These are phyloP conservation scores for Tinea trinotella DNA, from an alignment of 2,888 invertebrate genomes.

Conservation along the genomic window DNA sequence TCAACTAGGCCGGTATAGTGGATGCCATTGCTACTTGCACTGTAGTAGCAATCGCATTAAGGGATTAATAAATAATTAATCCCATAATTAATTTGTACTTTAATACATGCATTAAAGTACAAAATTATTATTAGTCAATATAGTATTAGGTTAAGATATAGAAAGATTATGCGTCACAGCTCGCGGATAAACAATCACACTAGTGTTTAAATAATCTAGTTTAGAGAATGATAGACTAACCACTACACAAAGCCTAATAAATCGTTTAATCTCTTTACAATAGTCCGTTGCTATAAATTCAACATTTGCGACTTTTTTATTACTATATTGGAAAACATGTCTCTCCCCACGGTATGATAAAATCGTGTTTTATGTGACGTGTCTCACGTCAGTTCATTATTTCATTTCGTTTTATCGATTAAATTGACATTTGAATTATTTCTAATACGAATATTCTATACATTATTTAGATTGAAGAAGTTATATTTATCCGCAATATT, in stretches of 20 bases:
- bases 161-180: too few relatives aligned
- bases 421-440: not conserved
- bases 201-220: too few relatives aligned
- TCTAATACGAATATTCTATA: not conserved
- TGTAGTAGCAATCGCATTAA: too few relatives aligned
- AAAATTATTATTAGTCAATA: too few relatives aligned
- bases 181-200: too few relatives aligned
- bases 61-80: too few relatives aligned
- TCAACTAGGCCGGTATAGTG: too few relatives aligned
- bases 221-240: constrained; percentile 25
- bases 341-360: constrained; percentile 66
- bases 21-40: too few relatives aligned
- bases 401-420: constrained; percentile 56
- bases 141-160: too few relatives aligned
- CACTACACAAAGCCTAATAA: constrained; percentile 42
- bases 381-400: constrained; percentile 60
- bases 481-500: not conserved
- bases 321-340: constrained; percentile 68
- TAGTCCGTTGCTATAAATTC: constrained; percentile 69
- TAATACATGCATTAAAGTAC: too few relatives aligned
- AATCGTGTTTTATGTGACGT: constrained; percentile 67
- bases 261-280: constrained; percentile 72
- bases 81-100: too few relatives aligned
- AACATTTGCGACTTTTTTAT: constrained; percentile 72
- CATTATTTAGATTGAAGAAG: not conserved